A percentile compares a stretch with the other conserved stretches of the same genome.
Conservation (phyloP, 1,140 invertebrate species). For the Notospermus geniculatus region DNA sequence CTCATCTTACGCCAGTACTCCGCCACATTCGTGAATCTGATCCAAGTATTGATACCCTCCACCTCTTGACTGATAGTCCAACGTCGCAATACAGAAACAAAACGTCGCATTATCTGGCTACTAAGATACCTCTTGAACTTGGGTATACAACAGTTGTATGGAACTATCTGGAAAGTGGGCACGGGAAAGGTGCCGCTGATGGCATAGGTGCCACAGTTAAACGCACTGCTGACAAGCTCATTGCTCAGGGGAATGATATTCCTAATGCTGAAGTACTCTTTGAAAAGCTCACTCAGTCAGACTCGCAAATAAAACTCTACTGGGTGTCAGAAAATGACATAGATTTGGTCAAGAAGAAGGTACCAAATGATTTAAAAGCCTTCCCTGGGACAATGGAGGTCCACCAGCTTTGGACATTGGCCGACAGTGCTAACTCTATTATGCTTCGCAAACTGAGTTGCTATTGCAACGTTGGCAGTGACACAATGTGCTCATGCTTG, state of each 20-base stretch:
- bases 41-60: not conserved
- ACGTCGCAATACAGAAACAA: constrained; percentile 15
- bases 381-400: too few relatives aligned
- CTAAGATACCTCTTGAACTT: not conserved
- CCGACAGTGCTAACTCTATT: too few relatives aligned
- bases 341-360: too few relatives aligned
- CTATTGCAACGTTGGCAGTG: too few relatives aligned
- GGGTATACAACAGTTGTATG: constrained; percentile 30
- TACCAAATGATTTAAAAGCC: too few relatives aligned
- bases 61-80: constrained; percentile 14
- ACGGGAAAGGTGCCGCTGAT: constrained; percentile 56
- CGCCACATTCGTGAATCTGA: not conserved
- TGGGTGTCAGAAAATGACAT: too few relatives aligned
- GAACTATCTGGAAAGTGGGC: constrained; percentile 52
- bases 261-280: constrained; percentile 12
- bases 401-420: too few relatives aligned
- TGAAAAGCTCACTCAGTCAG: too few relatives aligned
- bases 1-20: constrained; percentile 10
- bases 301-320: too few relatives aligned
- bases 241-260: constrained; percentile 13
- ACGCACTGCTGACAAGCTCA: constrained; percentile 27
- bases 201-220: constrained; percentile 53
- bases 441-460: too few relatives aligned
- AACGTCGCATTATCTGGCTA: not conserved
- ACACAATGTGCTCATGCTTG: too few relatives aligned